These are phyloP conservation scores for Caradrina kadenii DNA, from an alignment of 2,888 invertebrate species.

Conservation along the genomic window DNA sequence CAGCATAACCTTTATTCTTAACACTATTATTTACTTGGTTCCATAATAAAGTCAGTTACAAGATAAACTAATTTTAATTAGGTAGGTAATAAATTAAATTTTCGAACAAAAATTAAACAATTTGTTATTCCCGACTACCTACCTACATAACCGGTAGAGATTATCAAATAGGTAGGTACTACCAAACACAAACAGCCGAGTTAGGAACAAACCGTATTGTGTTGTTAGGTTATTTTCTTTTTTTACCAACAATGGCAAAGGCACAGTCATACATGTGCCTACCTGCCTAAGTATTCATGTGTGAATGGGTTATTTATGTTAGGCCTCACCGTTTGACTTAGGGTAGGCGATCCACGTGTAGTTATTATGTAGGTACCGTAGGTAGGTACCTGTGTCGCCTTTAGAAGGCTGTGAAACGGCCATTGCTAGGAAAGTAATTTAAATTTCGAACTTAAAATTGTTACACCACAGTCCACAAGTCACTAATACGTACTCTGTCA, in stretches of 20 bases:
- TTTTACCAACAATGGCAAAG: conserved; percentile 19
- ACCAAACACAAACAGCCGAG: conserved; percentile 1
- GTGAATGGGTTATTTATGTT: conserved; percentile 11
- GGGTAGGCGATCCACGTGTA: conserved; percentile 18
- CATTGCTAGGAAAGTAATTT: background rate
- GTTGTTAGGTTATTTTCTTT: conserved; percentile 25
- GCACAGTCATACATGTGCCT: background rate
- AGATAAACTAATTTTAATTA: background rate
- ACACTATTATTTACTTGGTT: conserved; percentile 34
- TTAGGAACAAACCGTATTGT: conserved; percentile 24
- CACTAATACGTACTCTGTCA: background rate
- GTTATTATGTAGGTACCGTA: conserved; percentile 1
- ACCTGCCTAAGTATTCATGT: background rate
- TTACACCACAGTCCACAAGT: background rate
- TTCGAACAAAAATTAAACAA: background rate
- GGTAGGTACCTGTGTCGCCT: background rate
- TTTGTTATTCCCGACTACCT: background rate
- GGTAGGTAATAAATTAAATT: too few relatives aligned
- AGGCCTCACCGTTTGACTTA: conserved; percentile 22
- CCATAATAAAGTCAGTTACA: background rate
- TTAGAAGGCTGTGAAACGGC: background rate
- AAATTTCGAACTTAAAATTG: conserved; percentile 6
- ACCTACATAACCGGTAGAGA: background rate
- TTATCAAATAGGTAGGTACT: background rate
- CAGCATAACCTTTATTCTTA: conserved; percentile 34